Percentiles rank a stretch among this genome's conserved stretches.
These are phyloP conservation scores for Lamellibrachia luymesi DNA, from an alignment of 1,140 invertebrate species.

Conservation along the genomic window DNA sequence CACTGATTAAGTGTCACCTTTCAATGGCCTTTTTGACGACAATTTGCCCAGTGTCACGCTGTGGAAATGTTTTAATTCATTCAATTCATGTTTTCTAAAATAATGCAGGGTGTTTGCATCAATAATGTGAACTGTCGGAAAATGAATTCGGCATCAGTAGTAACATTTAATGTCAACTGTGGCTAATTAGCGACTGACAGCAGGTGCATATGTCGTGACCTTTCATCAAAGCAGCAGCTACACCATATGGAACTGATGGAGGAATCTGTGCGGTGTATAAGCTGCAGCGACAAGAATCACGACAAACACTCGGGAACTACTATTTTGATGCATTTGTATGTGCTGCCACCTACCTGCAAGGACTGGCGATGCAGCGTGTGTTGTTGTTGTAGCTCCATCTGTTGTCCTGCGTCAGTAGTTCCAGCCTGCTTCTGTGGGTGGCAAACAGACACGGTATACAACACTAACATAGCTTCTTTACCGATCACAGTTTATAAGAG, in stretches of 20 bases:
- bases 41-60: too few relatives aligned
- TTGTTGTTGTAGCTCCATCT: slow-evolving; percentile 7
- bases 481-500: too few relatives aligned
- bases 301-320: background rate
- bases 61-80: too few relatives aligned
- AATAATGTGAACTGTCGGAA: too few relatives aligned
- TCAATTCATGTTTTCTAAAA: too few relatives aligned
- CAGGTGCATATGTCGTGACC: background rate
- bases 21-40: too few relatives aligned
- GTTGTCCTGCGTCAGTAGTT: background rate
- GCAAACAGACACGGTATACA: background rate
- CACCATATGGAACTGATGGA: background rate
- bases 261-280: background rate
- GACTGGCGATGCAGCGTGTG: slow-evolving; percentile 6
- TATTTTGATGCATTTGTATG: background rate
- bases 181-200: background rate
- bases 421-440: slow-evolving; percentile 6
- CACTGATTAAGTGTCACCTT: too few relatives aligned
- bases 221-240: background rate
- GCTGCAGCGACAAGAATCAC: background rate
- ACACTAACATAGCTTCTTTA: background rate
- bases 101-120: too few relatives aligned
- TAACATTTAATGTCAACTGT: too few relatives aligned
- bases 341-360: background rate
- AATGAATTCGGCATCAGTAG: too few relatives aligned